Evolutionary conservation across 2,113 vertebrate species (phyloP).

Genomic region (Gallinago media): DNA sequence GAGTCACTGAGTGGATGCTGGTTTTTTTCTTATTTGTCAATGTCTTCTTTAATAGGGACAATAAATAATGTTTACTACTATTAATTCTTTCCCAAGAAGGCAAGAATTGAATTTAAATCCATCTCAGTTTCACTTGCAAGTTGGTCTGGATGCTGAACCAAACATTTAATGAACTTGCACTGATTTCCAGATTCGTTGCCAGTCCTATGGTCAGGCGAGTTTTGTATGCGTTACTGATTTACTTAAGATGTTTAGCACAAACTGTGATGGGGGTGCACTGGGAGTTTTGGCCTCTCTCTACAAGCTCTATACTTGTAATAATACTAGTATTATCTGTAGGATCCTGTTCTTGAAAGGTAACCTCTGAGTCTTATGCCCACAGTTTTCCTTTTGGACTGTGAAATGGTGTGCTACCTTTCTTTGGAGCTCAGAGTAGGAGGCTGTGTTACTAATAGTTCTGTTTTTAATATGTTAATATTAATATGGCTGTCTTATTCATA

Average conservation of each 20-base stretch:
- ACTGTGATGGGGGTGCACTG: not conserved
- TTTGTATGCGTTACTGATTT: not conserved
- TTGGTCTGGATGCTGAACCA: not conserved
- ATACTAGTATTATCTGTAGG: not conserved
- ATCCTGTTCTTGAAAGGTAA: not conserved
- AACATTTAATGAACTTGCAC: not conserved
- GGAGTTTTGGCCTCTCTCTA: not conserved
- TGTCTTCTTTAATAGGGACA: not conserved
- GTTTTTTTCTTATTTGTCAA: constrained; percentile 53
- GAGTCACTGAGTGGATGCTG: constrained; percentile 24
- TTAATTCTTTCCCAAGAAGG: constrained; percentile 1
- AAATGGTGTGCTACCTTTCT: not conserved
- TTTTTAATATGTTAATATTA: not conserved
- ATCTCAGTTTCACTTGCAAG: not conserved
- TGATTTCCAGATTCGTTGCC: not conserved
- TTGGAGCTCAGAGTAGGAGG: not conserved
- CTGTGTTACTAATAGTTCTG: not conserved
- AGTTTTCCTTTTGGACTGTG: not conserved
- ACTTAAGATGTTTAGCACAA: not conserved
- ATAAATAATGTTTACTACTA: constrained; percentile 26
- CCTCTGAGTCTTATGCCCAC: not conserved
- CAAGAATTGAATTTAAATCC: not conserved
- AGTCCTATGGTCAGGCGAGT: not conserved
- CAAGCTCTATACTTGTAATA: not conserved
- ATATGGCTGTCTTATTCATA: not conserved